These are phyloP conservation scores for Motacilla alba DNA, from an alignment of 2,113 vertebrate genomes.

Conservation along the genomic window DNA sequence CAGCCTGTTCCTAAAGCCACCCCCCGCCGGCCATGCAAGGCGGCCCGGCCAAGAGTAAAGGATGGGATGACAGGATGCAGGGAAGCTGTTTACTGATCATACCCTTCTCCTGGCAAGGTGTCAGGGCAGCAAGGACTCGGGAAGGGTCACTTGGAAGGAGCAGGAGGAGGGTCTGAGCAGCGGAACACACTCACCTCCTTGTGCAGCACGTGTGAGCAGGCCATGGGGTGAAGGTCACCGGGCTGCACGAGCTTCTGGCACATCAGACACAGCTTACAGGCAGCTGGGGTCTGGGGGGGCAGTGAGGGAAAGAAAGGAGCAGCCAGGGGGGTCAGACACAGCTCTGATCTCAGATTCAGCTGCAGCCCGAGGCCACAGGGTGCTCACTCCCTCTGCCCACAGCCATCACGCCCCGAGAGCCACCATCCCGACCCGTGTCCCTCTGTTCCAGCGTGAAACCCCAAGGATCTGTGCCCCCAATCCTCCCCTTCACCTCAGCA, in stretches of 20 bases:
- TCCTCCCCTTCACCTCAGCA: neutral
- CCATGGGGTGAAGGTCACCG: conserved; percentile 81
- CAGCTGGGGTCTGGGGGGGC: conserved; percentile 16
- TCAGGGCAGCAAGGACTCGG: neutral
- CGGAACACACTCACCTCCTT: conserved; percentile 75
- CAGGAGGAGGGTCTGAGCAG: neutral
- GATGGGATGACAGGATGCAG: neutral
- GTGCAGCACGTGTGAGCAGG: conserved; percentile 85
- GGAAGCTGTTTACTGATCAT: neutral
- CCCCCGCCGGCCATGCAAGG: rapidly evolving
- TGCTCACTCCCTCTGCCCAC: neutral
- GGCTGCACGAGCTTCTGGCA: conserved; percentile 88
- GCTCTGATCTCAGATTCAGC: rapidly evolving
- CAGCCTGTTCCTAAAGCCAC: neutral
- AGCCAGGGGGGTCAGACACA: neutral
- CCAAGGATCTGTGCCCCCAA: rapidly evolving
- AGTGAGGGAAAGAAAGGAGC: neutral
- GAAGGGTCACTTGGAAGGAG: neutral
- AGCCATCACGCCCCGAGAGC: rapidly evolving
- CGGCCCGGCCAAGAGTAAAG: neutral
- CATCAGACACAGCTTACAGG: conserved; percentile 86
- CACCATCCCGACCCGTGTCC: rapidly evolving
- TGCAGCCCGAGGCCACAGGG: neutral
- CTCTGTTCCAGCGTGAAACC: rapidly evolving
- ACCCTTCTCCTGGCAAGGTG: neutral